Percentiles rank a stretch among this genome's conserved stretches.
Evolutionary conservation across 2,888 invertebrate genomes (phyloP).

Genomic region (Disparrhopalites patrizii): DNA sequence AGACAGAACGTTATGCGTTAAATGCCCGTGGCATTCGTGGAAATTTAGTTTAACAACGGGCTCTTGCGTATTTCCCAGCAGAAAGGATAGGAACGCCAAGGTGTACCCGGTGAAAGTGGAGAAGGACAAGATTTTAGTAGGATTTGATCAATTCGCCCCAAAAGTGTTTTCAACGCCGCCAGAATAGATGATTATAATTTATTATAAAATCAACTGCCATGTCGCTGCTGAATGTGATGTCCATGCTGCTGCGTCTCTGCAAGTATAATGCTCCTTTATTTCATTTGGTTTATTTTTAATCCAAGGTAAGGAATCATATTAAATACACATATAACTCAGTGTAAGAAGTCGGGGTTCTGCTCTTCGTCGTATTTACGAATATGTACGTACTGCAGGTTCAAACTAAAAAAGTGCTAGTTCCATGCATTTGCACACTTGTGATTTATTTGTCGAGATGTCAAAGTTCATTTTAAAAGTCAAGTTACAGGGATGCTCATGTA

Average conservation of each 20-base stretch:
- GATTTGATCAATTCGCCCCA: slow-evolving; percentile 38
- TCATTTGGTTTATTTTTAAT: not conserved
- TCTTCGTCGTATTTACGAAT: too few relatives aligned
- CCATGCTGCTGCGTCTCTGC: not conserved
- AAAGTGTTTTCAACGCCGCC: slow-evolving; percentile 25
- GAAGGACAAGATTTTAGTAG: slow-evolving; percentile 33
- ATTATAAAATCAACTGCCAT: too few relatives aligned
- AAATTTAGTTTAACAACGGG: slow-evolving; percentile 41
- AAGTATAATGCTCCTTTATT: not conserved
- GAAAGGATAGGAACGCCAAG: slow-evolving; percentile 25
- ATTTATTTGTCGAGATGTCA: too few relatives aligned
- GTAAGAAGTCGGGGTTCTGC: too few relatives aligned
- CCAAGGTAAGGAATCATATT: not conserved
- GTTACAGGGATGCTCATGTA: too few relatives aligned
- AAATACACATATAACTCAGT: too few relatives aligned
- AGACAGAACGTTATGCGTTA: slow-evolving; percentile 34
- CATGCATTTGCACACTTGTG: too few relatives aligned
- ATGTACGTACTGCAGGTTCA: too few relatives aligned
- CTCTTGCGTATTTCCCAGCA: slow-evolving; percentile 36
- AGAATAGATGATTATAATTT: too few relatives aligned
- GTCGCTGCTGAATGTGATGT: too few relatives aligned
- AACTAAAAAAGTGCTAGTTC: too few relatives aligned
- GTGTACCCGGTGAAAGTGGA: slow-evolving; percentile 39
- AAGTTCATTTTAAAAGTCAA: too few relatives aligned
- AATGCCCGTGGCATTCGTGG: slow-evolving; percentile 46